Base-by-base conservation (phyloP, 2,113 vertebrate genomes). In the Lampris megalopsis region DNA sequence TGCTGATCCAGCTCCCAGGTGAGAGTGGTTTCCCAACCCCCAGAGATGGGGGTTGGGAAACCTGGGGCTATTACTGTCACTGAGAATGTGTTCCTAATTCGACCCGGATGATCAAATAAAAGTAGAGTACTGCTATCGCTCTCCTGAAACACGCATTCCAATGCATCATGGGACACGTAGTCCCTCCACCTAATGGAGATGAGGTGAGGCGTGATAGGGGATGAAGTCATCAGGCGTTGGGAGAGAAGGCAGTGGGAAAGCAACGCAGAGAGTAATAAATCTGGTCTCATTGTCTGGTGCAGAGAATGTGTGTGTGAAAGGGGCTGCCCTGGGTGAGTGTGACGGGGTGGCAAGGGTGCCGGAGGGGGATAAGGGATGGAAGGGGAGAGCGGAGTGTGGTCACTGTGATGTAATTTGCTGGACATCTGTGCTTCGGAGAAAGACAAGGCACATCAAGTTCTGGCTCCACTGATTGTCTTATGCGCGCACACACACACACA, bases 341-440 rank as follows among this genome's bases (percentile, higher is more conserved):
- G 70, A 80, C 72, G 64, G 64, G 80, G 62, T 53, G 60, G 56
- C 62, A 48, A 68, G 60, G 73, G 71, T 73, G 80, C 13, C 61
- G 74, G 36, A 24, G 42, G 73, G 71, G 81, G 83, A 71, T 75
- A 75, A 73, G 71, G 73, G 70, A 82, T 73, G 73, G 63, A 50
- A 73, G 64, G 24, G 66, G 87, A 82, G 85, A 86, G 88, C 75
- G 79, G 87, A 83, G 86, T 90, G 88, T 70, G 86, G 87, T 87
- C 84, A 81, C 62, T 88, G 83, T 93, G 91, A 93, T 91, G 89
- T 91, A 90, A 91, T 89, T 71, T 63, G 35, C 69, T 83, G 82
- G 91, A 93, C 89, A 93, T 93, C 89, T 93, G 93, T 77, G 80
- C 75, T 72, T 63, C 57, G 75, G 82, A 81, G 92, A 93, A 79